Evolutionary conservation across 2,797 vertebrate species (phyloP).

Genomic region (Lepus oiostolus): DNA sequence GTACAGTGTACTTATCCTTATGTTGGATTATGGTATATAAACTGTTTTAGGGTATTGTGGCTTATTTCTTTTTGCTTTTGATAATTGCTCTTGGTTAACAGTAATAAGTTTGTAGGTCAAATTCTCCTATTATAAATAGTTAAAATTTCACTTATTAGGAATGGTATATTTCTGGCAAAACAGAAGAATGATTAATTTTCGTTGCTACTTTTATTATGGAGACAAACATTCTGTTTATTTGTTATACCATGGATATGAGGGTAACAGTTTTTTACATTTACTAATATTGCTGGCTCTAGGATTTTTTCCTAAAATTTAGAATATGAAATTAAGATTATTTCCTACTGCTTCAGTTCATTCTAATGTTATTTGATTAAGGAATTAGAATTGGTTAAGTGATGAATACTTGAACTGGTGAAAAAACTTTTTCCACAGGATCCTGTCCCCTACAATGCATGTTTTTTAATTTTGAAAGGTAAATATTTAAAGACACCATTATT

Average conservation of each 20-base stretch:
- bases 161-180: slow-evolving; percentile 42
- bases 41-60: neutral
- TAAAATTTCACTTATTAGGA: slow-evolving; percentile 46
- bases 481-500: slow-evolving; percentile 62
- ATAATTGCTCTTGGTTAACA: slow-evolving; percentile 30
- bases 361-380: slow-evolving; percentile 58
- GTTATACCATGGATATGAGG: slow-evolving; percentile 19
- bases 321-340: slow-evolving; percentile 69
- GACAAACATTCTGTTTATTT: slow-evolving; percentile 46
- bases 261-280: slow-evolving; percentile 46
- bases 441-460: neutral
- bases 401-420: slow-evolving; percentile 60
- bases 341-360: slow-evolving; percentile 40
- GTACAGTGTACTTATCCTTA: neutral
- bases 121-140: slow-evolving; percentile 49
- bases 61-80: slow-evolving; percentile 50
- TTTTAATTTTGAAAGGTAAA: slow-evolving; percentile 45
- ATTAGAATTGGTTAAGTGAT: slow-evolving; percentile 59
- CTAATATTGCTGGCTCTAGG: neutral
- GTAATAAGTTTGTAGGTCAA: slow-evolving; percentile 46
- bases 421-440: slow-evolving; percentile 21
- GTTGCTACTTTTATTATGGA: slow-evolving; percentile 50
- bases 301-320: slow-evolving; percentile 49
- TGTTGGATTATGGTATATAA: neutral
- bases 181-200: slow-evolving; percentile 56